Base-by-base conservation (phyloP, 2,113 vertebrate species). In the Aspiorhynchus laticeps region DNA sequence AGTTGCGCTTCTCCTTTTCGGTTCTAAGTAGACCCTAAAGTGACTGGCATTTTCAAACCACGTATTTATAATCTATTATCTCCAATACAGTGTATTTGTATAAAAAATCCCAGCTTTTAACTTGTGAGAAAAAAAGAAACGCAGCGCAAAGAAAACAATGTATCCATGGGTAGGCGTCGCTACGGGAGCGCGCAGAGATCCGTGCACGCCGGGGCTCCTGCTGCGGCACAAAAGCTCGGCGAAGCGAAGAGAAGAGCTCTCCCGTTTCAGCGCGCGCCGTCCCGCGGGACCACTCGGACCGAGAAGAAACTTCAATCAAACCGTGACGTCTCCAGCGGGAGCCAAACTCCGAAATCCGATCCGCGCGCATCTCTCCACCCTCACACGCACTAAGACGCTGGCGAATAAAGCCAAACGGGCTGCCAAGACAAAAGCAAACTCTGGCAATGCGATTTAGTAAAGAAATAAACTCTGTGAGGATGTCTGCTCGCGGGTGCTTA, bases 271-370 rank as follows among this genome's bases (percentile, higher is more conserved):
- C 94, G 92, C 94, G 51, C 92, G 94, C 92, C 91, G 94, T 97
- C 96, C 96, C 96, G 91, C 88, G 96, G 96, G 96, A 96, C 93
- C 67, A 93, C 91, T 93, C 93, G 95, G 95, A 95, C 95, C 94
- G 94, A 96, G 95, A 95, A 51, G 95, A 93, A 96, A 95, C 96
- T 97, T 97, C 96, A 97, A 97, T 97, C 95, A 96, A 96, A 96
- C 86, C 93, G 95, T 95, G 95, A 96, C 96, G 96, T 96, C 94
- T 96, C 96, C 94, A 94, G 92, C 92, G 95, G 95, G 95, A 96
- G 94, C 93, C 89, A 89, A 84, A 93, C 93, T 92, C 92, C 91
- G 96, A 96, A 97, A 97, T 93, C 93, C 94, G 95, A 97, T 95
- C 96, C 95, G 93, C 91, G 93, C 92, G 88, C 87, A 74, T 80